Evolutionary conservation across 2,797 vertebrate genomes (phyloP).

Genomic region (Odontamblyopus lacepedii): DNA sequence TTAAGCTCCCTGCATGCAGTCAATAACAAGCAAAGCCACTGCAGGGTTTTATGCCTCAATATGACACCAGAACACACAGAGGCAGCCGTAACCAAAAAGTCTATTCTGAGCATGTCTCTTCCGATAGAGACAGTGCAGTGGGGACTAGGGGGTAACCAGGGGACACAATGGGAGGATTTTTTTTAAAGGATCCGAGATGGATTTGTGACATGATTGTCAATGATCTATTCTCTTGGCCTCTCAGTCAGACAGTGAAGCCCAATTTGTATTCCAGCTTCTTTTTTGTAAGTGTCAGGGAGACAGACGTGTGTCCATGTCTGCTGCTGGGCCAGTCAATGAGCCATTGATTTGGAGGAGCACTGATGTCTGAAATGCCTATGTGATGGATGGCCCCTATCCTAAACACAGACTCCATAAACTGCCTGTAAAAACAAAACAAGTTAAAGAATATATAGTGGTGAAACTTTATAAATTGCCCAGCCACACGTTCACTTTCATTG

Average conservation of each 20-base stretch:
- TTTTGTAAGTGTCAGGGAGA: conserved; percentile 73
- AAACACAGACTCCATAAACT: conserved; percentile 30
- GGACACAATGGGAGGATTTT: conserved; percentile 51
- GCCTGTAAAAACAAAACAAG: conserved; percentile 46
- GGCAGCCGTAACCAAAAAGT: conserved; percentile 47
- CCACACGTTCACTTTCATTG: conserved; percentile 20
- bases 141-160: conserved; percentile 37
- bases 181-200: conserved; percentile 67
- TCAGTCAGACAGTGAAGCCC: conserved; percentile 62
- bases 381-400: conserved; percentile 71
- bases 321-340: conserved; percentile 72
- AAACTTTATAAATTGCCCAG: conserved; percentile 49
- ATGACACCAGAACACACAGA: conserved; percentile 2
- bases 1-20: conserved; percentile 76
- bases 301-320: conserved; percentile 71
- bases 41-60: conserved; percentile 50
- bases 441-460: conserved; percentile 24
- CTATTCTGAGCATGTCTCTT: conserved; percentile 58
- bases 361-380: conserved; percentile 61
- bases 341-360: conserved; percentile 69
- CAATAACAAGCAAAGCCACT: conserved; percentile 76
- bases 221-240: conserved; percentile 68
- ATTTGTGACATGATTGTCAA: conserved; percentile 73
- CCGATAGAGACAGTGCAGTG: conserved; percentile 47
- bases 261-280: conserved; percentile 71